Evolutionary conservation across 2,888 invertebrate genomes (phyloP).

Genomic region (Stenolophus ochropezus): DNA sequence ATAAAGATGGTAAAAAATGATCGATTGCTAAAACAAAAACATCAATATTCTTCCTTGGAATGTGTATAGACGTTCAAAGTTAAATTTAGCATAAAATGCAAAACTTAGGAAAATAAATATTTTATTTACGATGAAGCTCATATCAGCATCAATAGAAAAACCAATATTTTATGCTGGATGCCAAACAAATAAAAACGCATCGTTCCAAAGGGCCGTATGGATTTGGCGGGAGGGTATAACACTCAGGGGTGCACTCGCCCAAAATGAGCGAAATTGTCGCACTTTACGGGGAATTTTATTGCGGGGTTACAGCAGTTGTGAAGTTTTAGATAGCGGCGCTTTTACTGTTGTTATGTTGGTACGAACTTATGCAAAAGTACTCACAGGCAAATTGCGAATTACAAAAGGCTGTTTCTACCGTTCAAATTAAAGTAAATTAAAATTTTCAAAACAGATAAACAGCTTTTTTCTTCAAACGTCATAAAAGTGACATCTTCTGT

Average conservation of each 20-base stretch:
- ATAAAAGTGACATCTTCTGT: too few species aligned
- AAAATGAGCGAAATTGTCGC: not conserved
- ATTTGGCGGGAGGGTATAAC: slow-evolving; percentile 17
- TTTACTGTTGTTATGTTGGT: not conserved
- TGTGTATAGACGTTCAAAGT: slow-evolving; percentile 20
- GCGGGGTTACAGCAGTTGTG: not conserved
- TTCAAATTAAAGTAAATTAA: too few species aligned
- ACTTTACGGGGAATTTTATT: not conserved
- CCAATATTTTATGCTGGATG: slow-evolving; percentile 35
- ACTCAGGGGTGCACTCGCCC: not conserved
- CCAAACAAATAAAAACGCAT: slow-evolving; percentile 28
- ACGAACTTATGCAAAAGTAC: not conserved
- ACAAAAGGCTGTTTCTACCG: too few species aligned
- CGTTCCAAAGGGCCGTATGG: slow-evolving; percentile 19
- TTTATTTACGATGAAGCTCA: slow-evolving; percentile 28
- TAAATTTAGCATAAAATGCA: slow-evolving; percentile 43
- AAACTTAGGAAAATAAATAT: slow-evolving; percentile 34
- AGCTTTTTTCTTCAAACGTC: too few species aligned
- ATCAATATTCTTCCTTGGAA: slow-evolving; percentile 11
- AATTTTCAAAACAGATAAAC: too few species aligned
- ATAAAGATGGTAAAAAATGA: not conserved
- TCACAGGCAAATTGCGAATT: not conserved
- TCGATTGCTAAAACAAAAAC: not conserved
- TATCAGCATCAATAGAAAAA: slow-evolving; percentile 44
- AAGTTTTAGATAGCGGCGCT: not conserved